phyloP scores from a whole-genome alignment of 2,113 vertebrate species.

The Jacana jacana region DNA sequence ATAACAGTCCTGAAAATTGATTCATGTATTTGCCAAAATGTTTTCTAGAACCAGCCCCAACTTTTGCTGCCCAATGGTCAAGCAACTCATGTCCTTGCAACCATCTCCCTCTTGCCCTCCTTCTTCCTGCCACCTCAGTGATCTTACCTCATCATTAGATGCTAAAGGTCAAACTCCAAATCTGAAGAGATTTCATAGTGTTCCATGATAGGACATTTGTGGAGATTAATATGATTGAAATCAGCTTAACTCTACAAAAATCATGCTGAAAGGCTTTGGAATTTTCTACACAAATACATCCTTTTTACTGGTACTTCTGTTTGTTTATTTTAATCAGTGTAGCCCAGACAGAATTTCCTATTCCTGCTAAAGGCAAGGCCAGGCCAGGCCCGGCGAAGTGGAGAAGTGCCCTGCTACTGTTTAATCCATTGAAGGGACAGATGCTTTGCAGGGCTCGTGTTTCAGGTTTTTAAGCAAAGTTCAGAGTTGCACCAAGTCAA shows the following conservation, averaged over 20 bases:
- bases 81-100: neutral
- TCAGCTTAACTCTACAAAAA: neutral
- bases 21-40: neutral
- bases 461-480: neutral
- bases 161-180: neutral
- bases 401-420: neutral
- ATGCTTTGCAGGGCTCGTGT: neutral
- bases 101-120: neutral
- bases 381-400: neutral
- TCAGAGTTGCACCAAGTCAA: neutral
- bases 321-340: neutral
- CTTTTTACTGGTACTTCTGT: neutral
- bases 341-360: neutral
- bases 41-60: neutral
- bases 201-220: neutral
- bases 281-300: neutral
- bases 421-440: neutral
- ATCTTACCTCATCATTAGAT: neutral
- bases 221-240: neutral
- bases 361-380: neutral
- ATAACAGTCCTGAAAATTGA: neutral
- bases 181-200: neutral
- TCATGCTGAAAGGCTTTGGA: neutral
- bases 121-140: neutral
- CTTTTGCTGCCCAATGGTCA: neutral